These are phyloP conservation scores for Tauraco hartlaubi DNA, from an alignment of 2,797 vertebrate genomes.

Conservation along the genomic window DNA sequence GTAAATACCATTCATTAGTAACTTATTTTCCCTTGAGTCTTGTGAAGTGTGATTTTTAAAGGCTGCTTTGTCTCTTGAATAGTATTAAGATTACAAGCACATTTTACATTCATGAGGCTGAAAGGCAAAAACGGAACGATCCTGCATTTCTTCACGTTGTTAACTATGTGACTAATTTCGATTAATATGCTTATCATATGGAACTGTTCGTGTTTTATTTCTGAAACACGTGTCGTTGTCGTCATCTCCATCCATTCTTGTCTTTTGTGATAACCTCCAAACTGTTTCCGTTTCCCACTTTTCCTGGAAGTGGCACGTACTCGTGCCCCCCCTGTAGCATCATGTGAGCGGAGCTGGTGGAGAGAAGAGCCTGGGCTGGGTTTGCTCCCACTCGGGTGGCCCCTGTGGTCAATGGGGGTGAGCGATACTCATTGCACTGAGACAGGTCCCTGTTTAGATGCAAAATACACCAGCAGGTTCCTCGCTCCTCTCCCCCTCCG, in stretches of 20 bases:
- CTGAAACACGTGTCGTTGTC: slow-evolving; percentile 64
- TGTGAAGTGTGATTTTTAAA: slow-evolving; percentile 83
- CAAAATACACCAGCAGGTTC: background rate
- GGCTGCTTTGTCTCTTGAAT: slow-evolving; percentile 78
- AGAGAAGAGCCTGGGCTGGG: background rate
- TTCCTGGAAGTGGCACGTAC: background rate
- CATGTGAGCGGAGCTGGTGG: background rate
- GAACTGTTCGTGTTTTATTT: slow-evolving; percentile 70
- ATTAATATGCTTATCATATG: slow-evolving; percentile 78
- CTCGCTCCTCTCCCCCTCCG: background rate
- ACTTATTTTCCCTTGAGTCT: slow-evolving; percentile 84
- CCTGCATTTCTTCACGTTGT: slow-evolving; percentile 77
- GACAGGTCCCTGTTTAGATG: background rate
- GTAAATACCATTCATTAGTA: slow-evolving; percentile 86
- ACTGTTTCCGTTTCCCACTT: slow-evolving; percentile 14
- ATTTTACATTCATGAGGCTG: slow-evolving; percentile 83
- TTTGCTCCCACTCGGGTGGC: background rate
- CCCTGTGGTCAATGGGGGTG: background rate
- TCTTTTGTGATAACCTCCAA: slow-evolving; percentile 54
- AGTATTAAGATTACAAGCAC: slow-evolving; percentile 84
- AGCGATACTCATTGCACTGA: background rate
- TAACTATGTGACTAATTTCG: slow-evolving; percentile 82
- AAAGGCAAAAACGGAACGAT: slow-evolving; percentile 79
- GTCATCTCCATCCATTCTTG: slow-evolving; percentile 43
- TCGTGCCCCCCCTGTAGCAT: background rate